A percentile compares a stretch with the other conserved stretches of the same genome.
Conservation (phyloP, 2,888 invertebrate genomes). For the Galerucella pusilla region DNA sequence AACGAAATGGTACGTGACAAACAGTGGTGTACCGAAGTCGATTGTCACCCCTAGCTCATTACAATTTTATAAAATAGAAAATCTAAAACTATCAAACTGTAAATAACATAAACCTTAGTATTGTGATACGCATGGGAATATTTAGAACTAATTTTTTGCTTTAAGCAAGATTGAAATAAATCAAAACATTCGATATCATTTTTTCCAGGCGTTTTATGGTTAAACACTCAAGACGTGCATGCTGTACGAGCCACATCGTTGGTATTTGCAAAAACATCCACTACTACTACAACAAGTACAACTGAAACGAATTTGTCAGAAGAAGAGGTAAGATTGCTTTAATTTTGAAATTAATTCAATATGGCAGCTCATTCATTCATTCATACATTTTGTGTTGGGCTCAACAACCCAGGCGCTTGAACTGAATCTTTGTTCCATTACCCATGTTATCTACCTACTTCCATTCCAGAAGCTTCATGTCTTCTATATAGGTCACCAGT, state of each 20-base stretch:
- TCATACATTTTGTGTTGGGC: no score
- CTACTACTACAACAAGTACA: constrained; percentile 65
- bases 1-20: constrained; percentile 15
- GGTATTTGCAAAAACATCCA: constrained; percentile 70
- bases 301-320: constrained; percentile 40
- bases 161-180: constrained; percentile 11
- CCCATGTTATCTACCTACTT: no score
- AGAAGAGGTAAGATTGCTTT: constrained; percentile 41
- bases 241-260: constrained; percentile 72
- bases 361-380: no score
- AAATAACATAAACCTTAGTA: no score
- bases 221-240: constrained; percentile 68
- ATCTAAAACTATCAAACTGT: no score
- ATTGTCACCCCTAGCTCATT: neutral
- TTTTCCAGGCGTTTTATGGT: constrained; percentile 64
- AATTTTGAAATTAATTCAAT: neutral
- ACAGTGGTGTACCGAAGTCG: neutral
- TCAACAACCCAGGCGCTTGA: no score
- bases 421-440: no score
- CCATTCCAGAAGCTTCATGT: no score
- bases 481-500: no score
- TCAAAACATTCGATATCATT: constrained; percentile 4
- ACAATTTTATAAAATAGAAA: no score
- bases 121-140: neutral
- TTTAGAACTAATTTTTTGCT: neutral